Conservation (phyloP, 1,140 invertebrate genomes). For the Hermetia illucens region DNA sequence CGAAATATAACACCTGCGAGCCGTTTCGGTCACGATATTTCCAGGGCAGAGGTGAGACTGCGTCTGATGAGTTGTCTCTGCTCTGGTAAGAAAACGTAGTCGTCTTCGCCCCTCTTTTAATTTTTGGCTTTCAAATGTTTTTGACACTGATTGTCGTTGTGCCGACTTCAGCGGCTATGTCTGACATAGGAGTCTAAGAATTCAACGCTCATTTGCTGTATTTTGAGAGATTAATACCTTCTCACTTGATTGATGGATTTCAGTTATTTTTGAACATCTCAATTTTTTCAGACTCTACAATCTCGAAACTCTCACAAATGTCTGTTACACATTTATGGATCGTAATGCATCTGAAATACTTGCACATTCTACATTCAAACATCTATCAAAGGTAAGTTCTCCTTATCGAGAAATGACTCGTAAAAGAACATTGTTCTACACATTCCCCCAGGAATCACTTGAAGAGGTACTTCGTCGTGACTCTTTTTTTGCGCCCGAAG, state of each 20-base stretch:
- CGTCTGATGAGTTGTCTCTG: no score
- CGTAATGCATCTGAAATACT: constrained; percentile 74
- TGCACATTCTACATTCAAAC: constrained; percentile 66
- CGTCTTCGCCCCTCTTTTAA: no score
- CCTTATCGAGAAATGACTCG: no score
- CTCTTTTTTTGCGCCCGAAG: constrained; percentile 91
- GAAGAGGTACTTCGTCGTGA: constrained; percentile 77
- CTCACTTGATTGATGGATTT: background rate
- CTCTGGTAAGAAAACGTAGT: no score
- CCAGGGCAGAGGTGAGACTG: no score
- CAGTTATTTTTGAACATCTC: background rate
- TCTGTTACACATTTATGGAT: constrained; percentile 74
- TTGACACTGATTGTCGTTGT: background rate
- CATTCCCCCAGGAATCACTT: constrained; percentile 44
- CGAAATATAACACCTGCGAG: no score
- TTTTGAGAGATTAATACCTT: no score
- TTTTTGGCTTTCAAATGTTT: background rate
- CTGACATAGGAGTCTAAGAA: no score
- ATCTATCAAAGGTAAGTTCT: constrained; percentile 59
- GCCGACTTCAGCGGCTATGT: no score
- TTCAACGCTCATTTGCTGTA: no score
- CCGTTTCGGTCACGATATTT: no score
- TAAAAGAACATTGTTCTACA: constrained; percentile 2
- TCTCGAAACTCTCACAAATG: constrained; percentile 41
- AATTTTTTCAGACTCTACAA: constrained; percentile 36